Base-by-base conservation (phyloP, 1,140 invertebrate species). In the Nephotettix cincticeps region DNA sequence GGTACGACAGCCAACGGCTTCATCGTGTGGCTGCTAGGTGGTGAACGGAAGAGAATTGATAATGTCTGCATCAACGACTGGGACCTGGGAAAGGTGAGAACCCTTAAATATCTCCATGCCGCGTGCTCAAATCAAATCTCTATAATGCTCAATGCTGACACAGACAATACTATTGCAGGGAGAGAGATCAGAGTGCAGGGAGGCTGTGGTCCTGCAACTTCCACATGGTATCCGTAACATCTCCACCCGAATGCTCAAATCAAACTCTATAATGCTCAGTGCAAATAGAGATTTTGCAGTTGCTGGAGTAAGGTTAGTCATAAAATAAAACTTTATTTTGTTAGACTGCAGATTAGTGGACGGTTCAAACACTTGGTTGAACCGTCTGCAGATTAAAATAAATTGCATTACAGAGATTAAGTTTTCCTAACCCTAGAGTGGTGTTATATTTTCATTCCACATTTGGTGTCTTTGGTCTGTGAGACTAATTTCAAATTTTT, bases 211-310 rank as follows among this genome's bases (percentile, higher is more conserved):
- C 9, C 79, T 98, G 14, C 85, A 86, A 36, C 81, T 98, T 23
- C 96, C 96, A 0, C 92, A 96, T 74, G 94, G 94, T 0, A 93
- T 96, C 1, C 84, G 95, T 58, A 98, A 98, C 79, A 98, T 98
- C 65, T 94, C 92, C 9, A 96, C 93, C 0, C 72, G 74, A 17
- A 90, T 94, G 82, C 87, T 95, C 75, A 87, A 88, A 70, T 96
- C 94, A 0, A 97, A 96, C 79, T 95, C 94, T 0, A 90, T 96
- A 36, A 94, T 96, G 82, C 85, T 99, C 64, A 96, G 94, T 74
- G 93, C 92, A 51, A 90, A 91, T 47, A 91, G 94, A 77, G 91
- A 95, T 77, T 97, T 96, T 79, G 93, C 95, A 0, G 93, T 99
- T 1, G 96, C 96, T 51, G 96, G 96, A 21, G 95, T 99, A 0